Conservation (phyloP, 2,888 invertebrate genomes). For the Parapristionchus giblindavisi region DNA sequence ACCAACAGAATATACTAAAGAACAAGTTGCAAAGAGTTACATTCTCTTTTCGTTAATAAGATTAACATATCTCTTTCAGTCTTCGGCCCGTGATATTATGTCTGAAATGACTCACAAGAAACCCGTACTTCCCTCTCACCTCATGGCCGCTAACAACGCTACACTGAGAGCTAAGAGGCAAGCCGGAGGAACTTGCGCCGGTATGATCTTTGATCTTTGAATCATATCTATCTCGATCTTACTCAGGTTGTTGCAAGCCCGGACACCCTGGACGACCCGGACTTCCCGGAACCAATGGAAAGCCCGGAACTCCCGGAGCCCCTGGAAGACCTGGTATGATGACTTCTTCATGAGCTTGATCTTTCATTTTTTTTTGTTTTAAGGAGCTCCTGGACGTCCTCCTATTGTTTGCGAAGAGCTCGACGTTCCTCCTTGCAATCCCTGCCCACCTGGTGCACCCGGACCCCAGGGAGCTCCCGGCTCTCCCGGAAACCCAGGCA, state of each 20-base stretch:
- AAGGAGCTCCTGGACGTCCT: slow-evolving; percentile 59
- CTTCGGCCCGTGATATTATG: slow-evolving; percentile 67
- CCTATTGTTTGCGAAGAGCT: slow-evolving; percentile 69
- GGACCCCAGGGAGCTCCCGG: slow-evolving; percentile 64
- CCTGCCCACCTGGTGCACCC: slow-evolving; percentile 67
- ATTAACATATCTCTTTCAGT: slow-evolving; percentile 49
- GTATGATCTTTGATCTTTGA: slow-evolving; percentile 28
- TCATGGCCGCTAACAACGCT: slow-evolving; percentile 51
- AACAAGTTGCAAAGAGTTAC: too few species aligned
- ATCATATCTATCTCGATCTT: neutral
- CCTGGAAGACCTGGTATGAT: slow-evolving; percentile 54
- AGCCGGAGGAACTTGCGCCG: slow-evolving; percentile 58
- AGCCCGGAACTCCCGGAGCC: slow-evolving; percentile 62
- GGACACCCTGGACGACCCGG: slow-evolving; percentile 67
- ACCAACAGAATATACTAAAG: too few species aligned
- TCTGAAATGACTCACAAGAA: slow-evolving; percentile 64
- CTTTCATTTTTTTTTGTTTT: slow-evolving; percentile 1
- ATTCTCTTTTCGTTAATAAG: too few species aligned
- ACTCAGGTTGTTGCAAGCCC: slow-evolving; percentile 63
- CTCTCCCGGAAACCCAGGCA: slow-evolving; percentile 56
- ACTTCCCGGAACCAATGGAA: slow-evolving; percentile 57
- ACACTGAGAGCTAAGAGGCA: slow-evolving; percentile 59
- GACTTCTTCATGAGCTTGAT: too few species aligned
- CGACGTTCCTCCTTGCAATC: slow-evolving; percentile 68
- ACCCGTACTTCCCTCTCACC: slow-evolving; percentile 46